Evolutionary conservation across 1,140 invertebrate genomes (phyloP).

Genomic region (Zaprionus africanus): DNA sequence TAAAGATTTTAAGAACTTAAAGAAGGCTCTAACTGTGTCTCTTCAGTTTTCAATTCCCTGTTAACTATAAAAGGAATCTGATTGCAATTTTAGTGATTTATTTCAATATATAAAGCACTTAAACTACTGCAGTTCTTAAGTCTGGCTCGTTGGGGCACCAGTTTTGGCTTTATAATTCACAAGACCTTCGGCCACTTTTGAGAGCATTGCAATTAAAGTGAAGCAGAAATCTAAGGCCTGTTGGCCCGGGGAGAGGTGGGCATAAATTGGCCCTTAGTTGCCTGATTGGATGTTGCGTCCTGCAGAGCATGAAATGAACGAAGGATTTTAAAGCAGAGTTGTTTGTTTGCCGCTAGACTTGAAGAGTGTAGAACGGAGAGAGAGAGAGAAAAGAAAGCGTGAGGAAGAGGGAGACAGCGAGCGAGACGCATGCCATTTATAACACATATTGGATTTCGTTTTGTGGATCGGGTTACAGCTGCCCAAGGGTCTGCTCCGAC

Average conservation of each 20-base stretch:
- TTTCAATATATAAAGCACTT: not conserved
- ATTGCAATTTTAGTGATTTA: too few relatives aligned
- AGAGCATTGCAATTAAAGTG: not conserved
- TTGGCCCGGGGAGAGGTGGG: not conserved
- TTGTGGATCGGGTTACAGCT: conserved; percentile 41
- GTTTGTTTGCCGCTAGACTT: conserved; percentile 51
- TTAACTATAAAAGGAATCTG: too few relatives aligned
- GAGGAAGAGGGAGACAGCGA: conserved; percentile 13
- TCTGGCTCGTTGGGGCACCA: not conserved
- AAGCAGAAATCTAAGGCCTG: not conserved
- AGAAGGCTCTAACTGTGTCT: too few relatives aligned
- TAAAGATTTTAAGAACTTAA: too few relatives aligned
- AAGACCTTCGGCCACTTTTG: not conserved
- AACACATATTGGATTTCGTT: conserved; percentile 80
- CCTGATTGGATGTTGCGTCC: not conserved
- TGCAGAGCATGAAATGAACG: conserved; percentile 5
- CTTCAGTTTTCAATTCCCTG: too few relatives aligned
- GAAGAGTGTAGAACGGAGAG: conserved; percentile 23
- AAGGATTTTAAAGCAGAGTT: conserved; percentile 39
- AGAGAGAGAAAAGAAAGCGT: conserved; percentile 10
- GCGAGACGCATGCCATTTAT: conserved; percentile 58
- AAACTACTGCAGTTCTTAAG: not conserved
- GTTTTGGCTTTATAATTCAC: not conserved
- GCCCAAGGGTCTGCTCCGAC: conserved; percentile 33
- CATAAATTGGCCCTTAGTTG: not conserved